Conservation (phyloP, 2,888 invertebrate species). For the Gymnoscelis rufifasciata region DNA sequence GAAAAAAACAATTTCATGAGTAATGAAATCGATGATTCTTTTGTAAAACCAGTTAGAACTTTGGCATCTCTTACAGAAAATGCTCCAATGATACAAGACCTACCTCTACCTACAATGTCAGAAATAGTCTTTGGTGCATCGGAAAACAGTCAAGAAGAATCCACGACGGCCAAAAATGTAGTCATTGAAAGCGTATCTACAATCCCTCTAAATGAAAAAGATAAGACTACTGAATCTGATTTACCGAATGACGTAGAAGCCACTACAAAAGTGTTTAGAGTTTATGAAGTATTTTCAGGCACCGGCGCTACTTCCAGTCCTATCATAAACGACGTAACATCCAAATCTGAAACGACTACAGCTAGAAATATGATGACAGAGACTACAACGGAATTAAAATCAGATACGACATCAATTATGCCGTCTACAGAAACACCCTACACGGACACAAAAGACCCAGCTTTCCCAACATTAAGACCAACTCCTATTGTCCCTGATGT, state of each 20-base stretch:
- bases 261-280: slow-evolving; percentile 59
- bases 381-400: slow-evolving; percentile 59
- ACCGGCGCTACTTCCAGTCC: slow-evolving; percentile 36
- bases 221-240: slow-evolving; percentile 43
- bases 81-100: slow-evolving; percentile 31
- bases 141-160: slow-evolving; percentile 38
- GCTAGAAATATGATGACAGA: slow-evolving; percentile 53
- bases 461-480: slow-evolving; percentile 39
- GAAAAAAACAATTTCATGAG: slow-evolving; percentile 66
- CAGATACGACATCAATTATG: slow-evolving; percentile 59
- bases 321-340: slow-evolving; percentile 27
- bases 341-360: slow-evolving; percentile 45
- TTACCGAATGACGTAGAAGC: slow-evolving; percentile 47
- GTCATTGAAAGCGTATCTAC: slow-evolving; percentile 67
- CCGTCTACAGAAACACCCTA: slow-evolving; percentile 46
- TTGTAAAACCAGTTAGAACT: slow-evolving; percentile 43
- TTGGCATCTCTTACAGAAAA: slow-evolving; percentile 37
- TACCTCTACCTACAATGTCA: slow-evolving; percentile 33
- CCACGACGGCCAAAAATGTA: slow-evolving; percentile 40
- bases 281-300: slow-evolving; percentile 64
- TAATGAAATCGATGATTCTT: slow-evolving; percentile 69
- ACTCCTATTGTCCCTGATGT: slow-evolving; percentile 52
- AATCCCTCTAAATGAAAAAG: slow-evolving; percentile 48
- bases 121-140: slow-evolving; percentile 51
- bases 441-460: slow-evolving; percentile 34